Base-by-base conservation (phyloP, 2,888 invertebrate genomes). In the Galeruca laticollis region DNA sequence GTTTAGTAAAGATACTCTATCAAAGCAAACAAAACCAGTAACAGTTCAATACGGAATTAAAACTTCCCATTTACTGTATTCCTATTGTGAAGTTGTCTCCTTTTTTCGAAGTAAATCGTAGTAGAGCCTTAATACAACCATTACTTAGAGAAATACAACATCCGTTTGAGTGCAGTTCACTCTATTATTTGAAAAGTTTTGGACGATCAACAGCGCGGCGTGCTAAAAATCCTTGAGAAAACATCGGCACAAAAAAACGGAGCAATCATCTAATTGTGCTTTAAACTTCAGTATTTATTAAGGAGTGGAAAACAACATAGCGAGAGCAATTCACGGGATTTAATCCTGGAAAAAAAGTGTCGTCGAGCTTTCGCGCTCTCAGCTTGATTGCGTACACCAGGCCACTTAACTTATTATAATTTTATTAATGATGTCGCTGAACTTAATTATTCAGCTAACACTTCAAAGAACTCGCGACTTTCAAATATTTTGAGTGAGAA, bases 331-430 rank as follows among this genome's bases (percentile, higher is more conserved):
- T 51, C 56, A 40, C 52, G 51, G 18, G 60, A 66, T 66, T 68
- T 61, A 68, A 52, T 60, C 51, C 59, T 26, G 62, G 56, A 18
- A 63, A 63, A 63, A 56, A 43, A 33, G 51, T 20, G 51, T 61
- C 49, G 49, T 47, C 31, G 52, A 26, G 60, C 51, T 51, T 15
- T 63, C 11, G 18, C 31, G 40, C 52, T 66, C 33, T 62, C 47
- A 52, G 35, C 66, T 66, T 66, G 62, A 71, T 71, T 71, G 71
- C 65, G 54, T 66, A 69, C 61, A 68, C 59, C 52, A 56, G 63
- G 65, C 60, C 69, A 72, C 64, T 72, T 70, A 65, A 72, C 70
- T 74, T 72, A 74, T 74, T 72, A 72, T 72, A 72, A 72, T 74
- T 74, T 68, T 69, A 68, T 72, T 73, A 73, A 73, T 68, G 70